Conservation (phyloP, 2,113 vertebrate species). For the Clarias magur region DNA sequence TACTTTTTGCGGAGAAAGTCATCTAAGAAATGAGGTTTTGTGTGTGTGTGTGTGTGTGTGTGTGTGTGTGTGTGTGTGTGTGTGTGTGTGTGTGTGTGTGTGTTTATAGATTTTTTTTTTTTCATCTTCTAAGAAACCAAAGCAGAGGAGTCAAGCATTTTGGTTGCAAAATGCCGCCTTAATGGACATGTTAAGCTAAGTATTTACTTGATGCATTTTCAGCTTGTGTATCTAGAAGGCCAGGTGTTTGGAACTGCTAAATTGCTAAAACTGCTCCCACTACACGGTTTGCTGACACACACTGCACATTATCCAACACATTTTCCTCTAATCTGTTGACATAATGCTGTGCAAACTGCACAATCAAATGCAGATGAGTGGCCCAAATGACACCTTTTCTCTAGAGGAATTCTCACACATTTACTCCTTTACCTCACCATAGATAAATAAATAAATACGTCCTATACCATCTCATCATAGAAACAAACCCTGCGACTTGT, state of each 20-base stretch:
- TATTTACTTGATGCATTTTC: constrained; percentile 7
- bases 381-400: background rate
- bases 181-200: background rate
- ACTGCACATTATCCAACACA: constrained; percentile 11
- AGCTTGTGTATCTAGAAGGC: background rate
- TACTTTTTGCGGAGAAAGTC: background rate
- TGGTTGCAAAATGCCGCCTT: background rate
- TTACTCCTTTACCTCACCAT: background rate
- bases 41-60: no score
- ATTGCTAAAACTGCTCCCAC: constrained; percentile 13
- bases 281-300: background rate
- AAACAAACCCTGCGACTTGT: background rate
- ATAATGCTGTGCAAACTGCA: constrained; percentile 19
- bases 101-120: background rate
- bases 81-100: no score
- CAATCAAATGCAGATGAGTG: constrained; percentile 1
- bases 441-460: background rate
- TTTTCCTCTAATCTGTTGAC: constrained; percentile 17
- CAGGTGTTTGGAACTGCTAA: constrained; percentile 13
- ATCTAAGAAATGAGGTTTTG: background rate
- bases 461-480: background rate
- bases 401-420: background rate
- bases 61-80: no score
- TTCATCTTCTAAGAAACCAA: background rate
- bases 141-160: background rate